Conservation (phyloP, 2,888 invertebrate species). For the Ecliptopera silaceata region DNA sequence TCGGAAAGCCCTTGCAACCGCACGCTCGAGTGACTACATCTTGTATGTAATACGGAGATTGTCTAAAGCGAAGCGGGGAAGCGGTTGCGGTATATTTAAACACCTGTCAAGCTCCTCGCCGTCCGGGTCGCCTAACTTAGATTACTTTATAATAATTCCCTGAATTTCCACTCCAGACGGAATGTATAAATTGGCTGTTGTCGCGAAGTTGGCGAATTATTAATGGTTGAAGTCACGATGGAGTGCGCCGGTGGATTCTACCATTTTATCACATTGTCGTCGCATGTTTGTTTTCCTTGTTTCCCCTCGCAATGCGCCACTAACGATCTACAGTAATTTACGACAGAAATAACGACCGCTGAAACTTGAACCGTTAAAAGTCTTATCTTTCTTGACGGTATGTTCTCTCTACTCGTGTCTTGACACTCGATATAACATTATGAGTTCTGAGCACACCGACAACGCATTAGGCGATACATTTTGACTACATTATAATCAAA, state of each 20-base stretch:
- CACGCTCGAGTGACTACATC: constrained; percentile 57
- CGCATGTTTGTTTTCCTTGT: constrained; percentile 57
- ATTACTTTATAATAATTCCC: constrained; percentile 79
- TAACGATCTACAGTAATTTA: constrained; percentile 62
- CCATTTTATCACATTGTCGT: constrained; percentile 61
- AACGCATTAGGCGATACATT: constrained; percentile 12
- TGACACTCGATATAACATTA: constrained; percentile 36
- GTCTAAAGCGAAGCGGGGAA: constrained; percentile 52
- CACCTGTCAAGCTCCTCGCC: constrained; percentile 71
- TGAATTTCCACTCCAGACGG: constrained; percentile 67
- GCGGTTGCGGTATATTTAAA: constrained; percentile 68
- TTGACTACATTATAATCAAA: constrained; percentile 1
- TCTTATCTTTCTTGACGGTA: constrained; percentile 56
- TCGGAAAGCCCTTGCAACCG: constrained; percentile 56
- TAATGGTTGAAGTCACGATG: constrained; percentile 60
- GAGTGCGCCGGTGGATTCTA: constrained; percentile 49
- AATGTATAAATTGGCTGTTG: constrained; percentile 71
- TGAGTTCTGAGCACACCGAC: constrained; percentile 27
- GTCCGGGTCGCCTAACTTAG: constrained; percentile 72
- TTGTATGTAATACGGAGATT: constrained; percentile 59
- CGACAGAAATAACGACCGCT: constrained; percentile 57
- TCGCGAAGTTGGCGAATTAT: constrained; percentile 66
- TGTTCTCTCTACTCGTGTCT: constrained; percentile 35
- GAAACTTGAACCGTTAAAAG: constrained; percentile 59
- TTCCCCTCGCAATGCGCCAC: constrained; percentile 47